Evolutionary conservation across 2,888 invertebrate species (phyloP).

Genomic region (Chalcosyrphus nemorum): DNA sequence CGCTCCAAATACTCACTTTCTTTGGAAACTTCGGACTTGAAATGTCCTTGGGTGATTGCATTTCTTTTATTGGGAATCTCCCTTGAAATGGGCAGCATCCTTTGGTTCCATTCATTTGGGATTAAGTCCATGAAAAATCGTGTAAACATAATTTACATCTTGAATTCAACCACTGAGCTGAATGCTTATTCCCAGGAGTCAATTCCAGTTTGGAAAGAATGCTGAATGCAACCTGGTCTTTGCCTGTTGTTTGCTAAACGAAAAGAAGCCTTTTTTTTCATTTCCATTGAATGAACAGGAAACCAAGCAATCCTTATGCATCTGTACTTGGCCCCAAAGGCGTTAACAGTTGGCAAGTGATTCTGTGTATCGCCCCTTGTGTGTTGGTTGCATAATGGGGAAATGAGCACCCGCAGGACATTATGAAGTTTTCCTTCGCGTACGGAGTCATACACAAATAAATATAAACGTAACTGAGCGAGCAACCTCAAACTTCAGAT

Average conservation of each 20-base stretch:
- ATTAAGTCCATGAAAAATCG: constrained; percentile 1
- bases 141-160: constrained; percentile 59
- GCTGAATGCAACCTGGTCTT: constrained; percentile 13
- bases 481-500: constrained; percentile 11
- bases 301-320: constrained; percentile 30
- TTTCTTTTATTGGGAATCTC: no score
- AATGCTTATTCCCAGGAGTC: constrained; percentile 28
- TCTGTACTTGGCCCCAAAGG: constrained; percentile 16
- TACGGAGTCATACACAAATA: constrained; percentile 10
- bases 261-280: not conserved
- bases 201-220: constrained; percentile 9
- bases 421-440: constrained; percentile 31
- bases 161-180: constrained; percentile 54
- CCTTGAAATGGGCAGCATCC: not conserved
- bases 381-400: not conserved
- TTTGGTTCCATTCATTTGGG: not conserved
- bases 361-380: not conserved
- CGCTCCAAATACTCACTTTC: no score
- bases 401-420: constrained; percentile 44
- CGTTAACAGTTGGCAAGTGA: constrained; percentile 41
- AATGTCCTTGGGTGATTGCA: no score
- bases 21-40: no score
- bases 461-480: constrained; percentile 4
- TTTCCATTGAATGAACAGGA: constrained; percentile 10
- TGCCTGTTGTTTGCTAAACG: constrained; percentile 26